phyloP scores from a whole-genome alignment of 2,888 invertebrate genomes.

The Polydrusus tereticollis region DNA sequence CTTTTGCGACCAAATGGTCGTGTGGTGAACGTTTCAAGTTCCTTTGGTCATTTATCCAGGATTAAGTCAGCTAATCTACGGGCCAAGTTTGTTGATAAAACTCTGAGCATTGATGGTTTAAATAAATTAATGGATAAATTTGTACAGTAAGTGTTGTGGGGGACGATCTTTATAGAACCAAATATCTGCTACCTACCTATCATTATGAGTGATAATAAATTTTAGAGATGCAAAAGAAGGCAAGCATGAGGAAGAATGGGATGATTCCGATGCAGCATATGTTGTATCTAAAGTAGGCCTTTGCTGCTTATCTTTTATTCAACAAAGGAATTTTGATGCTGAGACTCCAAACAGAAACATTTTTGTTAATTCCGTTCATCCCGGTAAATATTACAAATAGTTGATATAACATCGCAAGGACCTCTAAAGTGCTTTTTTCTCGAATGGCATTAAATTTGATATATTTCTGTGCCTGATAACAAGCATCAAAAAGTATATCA shows the following conservation, averaged over 20 bases:
- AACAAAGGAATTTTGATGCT: slow-evolving; percentile 73
- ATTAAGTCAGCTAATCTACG: slow-evolving; percentile 73
- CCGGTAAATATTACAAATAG: slow-evolving; percentile 64
- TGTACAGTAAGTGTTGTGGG: slow-evolving; percentile 69
- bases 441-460: too few relatives aligned
- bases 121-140: slow-evolving; percentile 76
- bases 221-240: slow-evolving; percentile 58
- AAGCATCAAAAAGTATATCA: too few relatives aligned
- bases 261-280: slow-evolving; percentile 72
- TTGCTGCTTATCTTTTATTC: slow-evolving; percentile 76
- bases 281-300: slow-evolving; percentile 81
- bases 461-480: too few relatives aligned
- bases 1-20: slow-evolving; percentile 78
- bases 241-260: slow-evolving; percentile 54
- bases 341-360: slow-evolving; percentile 71
- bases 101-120: slow-evolving; percentile 73
- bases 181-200: too few relatives aligned
- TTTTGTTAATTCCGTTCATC: slow-evolving; percentile 79
- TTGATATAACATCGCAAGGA: neutral
- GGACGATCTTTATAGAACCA: too few relatives aligned
- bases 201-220: too few relatives aligned
- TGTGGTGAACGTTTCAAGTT: slow-evolving; percentile 83
- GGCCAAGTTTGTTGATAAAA: slow-evolving; percentile 70
- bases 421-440: too few relatives aligned
- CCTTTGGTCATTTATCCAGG: slow-evolving; percentile 74